Conservation (phyloP, 35 echinoderm and acorn worm species). For the Heliocidaris erythrogramma region DNA sequence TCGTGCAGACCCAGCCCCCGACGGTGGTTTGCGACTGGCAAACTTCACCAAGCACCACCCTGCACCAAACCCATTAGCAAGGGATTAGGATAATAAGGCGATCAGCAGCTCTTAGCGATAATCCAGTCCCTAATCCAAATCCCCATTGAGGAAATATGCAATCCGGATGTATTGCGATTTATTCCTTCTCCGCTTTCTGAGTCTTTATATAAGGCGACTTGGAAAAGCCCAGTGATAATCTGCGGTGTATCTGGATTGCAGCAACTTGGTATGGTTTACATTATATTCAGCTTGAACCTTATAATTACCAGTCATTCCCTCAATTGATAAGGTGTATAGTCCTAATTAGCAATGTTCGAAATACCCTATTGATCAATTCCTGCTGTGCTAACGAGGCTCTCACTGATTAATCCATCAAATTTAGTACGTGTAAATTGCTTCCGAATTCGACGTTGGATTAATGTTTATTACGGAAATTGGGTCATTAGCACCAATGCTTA, state of each 20-base stretch:
- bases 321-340: not conserved
- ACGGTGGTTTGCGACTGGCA: not conserved
- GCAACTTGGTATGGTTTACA: not conserved
- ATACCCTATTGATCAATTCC: not conserved
- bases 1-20: not conserved
- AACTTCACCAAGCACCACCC: not conserved
- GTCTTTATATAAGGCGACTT: not conserved
- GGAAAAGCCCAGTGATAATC: not conserved
- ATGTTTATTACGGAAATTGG: not conserved
- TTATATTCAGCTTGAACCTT: not conserved
- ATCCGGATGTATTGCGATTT: constrained; percentile 16
- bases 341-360: not conserved
- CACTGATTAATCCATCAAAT: not conserved
- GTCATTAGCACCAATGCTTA: not conserved
- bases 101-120: not conserved
- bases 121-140: not conserved
- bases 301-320: not conserved
- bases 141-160: not conserved
- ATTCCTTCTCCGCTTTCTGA: not conserved
- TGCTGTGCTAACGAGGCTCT: not conserved
- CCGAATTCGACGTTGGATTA: not conserved
- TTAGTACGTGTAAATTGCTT: not conserved
- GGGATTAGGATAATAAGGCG: not conserved
- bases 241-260: not conserved
- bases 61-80: not conserved